Evolutionary conservation across 1,140 invertebrate genomes (phyloP).

Genomic region (Streblospio benedicti): DNA sequence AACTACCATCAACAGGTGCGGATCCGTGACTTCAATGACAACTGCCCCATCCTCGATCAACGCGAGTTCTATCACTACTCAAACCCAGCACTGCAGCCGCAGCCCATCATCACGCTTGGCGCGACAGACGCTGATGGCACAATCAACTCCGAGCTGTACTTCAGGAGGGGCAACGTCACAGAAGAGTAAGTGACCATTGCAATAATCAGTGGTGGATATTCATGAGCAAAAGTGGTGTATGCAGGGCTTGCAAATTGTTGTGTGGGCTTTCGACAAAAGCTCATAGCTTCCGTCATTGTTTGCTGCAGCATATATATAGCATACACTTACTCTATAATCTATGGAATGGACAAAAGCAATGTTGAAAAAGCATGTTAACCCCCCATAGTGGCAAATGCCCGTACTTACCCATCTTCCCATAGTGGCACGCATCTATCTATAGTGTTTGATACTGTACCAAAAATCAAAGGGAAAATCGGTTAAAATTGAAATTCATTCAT

Average conservation of each 20-base stretch:
- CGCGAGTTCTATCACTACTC: constrained; percentile 14
- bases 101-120: constrained; percentile 18
- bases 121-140: constrained; percentile 23
- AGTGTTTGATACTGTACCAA: too few relatives aligned
- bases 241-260: neutral
- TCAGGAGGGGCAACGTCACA: constrained; percentile 14
- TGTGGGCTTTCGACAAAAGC: neutral
- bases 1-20: too few relatives aligned
- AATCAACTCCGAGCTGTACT: constrained; percentile 20
- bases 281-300: neutral
- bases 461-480: too few relatives aligned
- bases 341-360: too few relatives aligned
- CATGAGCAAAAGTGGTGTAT: neutral
- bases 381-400: too few relatives aligned
- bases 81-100: constrained; percentile 20
- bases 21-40: constrained; percentile 28
- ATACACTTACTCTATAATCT: neutral
- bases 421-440: too few relatives aligned
- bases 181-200: constrained; percentile 20
- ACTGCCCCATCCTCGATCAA: constrained; percentile 25
- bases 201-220: neutral
- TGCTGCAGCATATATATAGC: too few relatives aligned
- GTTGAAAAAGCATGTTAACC: too few relatives aligned
- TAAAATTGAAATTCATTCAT: too few relatives aligned
- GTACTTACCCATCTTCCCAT: too few relatives aligned